phyloP scores from a whole-genome alignment of 1,140 invertebrate genomes.

The Caerostris extrusa region DNA sequence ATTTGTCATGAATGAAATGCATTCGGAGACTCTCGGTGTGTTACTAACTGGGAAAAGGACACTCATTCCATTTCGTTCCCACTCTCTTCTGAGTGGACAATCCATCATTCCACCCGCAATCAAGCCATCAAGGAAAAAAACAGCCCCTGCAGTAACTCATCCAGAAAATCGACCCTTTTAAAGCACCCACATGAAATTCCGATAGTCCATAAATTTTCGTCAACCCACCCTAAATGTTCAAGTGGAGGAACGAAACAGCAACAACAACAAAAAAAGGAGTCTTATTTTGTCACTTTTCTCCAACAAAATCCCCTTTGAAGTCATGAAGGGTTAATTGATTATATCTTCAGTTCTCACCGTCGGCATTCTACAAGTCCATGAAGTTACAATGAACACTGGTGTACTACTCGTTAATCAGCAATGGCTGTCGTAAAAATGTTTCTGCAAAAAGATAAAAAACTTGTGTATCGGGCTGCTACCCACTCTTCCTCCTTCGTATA shows the following conservation, averaged over 20 bases:
- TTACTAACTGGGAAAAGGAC: too few relatives aligned
- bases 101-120: neutral
- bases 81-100: neutral
- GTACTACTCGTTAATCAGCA: constrained; percentile 31
- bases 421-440: neutral
- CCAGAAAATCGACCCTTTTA: neutral
- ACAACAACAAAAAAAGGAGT: too few relatives aligned
- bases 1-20: too few relatives aligned
- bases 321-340: constrained; percentile 29
- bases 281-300: neutral
- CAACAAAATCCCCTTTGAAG: neutral
- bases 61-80: too few relatives aligned
- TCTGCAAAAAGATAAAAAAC: constrained; percentile 29
- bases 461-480: neutral
- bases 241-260: neutral
- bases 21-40: too few relatives aligned
- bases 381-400: constrained; percentile 33
- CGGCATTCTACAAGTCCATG: neutral
- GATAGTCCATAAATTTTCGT: neutral
- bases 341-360: constrained; percentile 25
- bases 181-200: neutral
- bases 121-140: neutral
- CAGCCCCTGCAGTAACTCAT: neutral
- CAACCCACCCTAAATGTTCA: neutral
- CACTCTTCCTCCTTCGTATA: neutral